Conservation (phyloP, 2,797 vertebrate genomes). For the Cetoscarus ocellatus region DNA sequence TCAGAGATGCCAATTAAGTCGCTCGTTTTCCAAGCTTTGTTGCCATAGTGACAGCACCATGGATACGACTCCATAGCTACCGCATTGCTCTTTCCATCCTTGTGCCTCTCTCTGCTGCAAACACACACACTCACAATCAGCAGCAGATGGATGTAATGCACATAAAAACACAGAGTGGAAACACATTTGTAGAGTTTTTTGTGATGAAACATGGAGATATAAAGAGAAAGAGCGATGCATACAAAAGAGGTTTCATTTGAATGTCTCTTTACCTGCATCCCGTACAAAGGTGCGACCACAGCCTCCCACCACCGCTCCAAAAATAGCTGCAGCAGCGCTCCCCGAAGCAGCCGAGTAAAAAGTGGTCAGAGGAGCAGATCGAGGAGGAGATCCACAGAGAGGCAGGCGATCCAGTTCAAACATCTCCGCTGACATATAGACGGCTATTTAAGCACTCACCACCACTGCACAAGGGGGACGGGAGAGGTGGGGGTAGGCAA, state of each 20-base stretch:
- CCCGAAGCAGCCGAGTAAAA: slow-evolving; percentile 62
- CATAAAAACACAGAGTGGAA: slow-evolving; percentile 25
- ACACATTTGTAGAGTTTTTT: neutral
- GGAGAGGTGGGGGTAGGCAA: neutral
- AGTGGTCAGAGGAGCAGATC: slow-evolving; percentile 72
- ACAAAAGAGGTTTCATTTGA: slow-evolving; percentile 40
- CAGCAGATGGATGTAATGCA: slow-evolving; percentile 40
- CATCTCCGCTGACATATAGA: slow-evolving; percentile 64
- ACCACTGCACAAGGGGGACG: slow-evolving; percentile 10
- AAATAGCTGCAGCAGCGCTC: slow-evolving; percentile 80
- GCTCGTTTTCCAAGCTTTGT: slow-evolving; percentile 84
- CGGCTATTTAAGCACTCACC: slow-evolving; percentile 62
- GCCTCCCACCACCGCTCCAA: slow-evolving; percentile 79
- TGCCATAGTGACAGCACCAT: slow-evolving; percentile 84
- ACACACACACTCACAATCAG: slow-evolving; percentile 17
- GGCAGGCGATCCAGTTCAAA: slow-evolving; percentile 68
- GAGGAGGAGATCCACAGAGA: slow-evolving; percentile 69
- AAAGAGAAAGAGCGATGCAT: neutral
- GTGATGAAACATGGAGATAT: neutral
- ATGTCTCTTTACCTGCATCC: slow-evolving; percentile 76
- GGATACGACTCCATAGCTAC: slow-evolving; percentile 84
- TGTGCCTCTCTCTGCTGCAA: slow-evolving; percentile 51
- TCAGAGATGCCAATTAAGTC: slow-evolving; percentile 84
- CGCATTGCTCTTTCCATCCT: slow-evolving; percentile 69
- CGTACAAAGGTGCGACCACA: slow-evolving; percentile 81